These are phyloP conservation scores for Cephalopachus bancanus DNA, from an alignment of 2,797 vertebrate species.

Conservation along the genomic window DNA sequence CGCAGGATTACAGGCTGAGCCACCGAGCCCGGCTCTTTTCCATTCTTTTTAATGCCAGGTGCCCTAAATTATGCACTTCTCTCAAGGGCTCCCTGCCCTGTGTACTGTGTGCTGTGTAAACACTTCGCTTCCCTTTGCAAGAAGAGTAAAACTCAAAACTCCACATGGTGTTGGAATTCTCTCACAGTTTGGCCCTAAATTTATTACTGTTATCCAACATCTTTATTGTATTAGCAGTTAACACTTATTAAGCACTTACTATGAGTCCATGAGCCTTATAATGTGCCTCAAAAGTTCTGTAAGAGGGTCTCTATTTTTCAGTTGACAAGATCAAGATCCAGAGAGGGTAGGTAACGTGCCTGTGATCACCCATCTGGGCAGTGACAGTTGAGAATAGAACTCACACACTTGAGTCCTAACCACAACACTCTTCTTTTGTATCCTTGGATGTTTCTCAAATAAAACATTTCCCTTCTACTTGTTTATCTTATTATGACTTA, in stretches of 20 bases:
- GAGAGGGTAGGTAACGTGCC: not conserved
- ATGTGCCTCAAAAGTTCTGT: not conserved
- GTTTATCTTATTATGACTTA: not conserved
- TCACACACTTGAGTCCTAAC: not conserved
- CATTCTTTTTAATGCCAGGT: constrained; percentile 37
- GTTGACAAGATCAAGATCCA: not conserved
- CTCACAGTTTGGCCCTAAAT: constrained; percentile 19
- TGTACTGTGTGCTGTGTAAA: not conserved
- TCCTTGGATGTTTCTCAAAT: constrained; percentile 12
- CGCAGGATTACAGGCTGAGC: too few relatives aligned
- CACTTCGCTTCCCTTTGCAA: not conserved
- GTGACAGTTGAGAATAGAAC: not conserved
- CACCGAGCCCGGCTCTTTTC: too few relatives aligned
- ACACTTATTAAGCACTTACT: constrained; percentile 11
- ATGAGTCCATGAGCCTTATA: not conserved
- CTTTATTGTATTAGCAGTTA: not conserved
- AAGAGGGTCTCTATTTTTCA: not conserved
- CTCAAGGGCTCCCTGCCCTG: not conserved
- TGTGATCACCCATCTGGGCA: not conserved
- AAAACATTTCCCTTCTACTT: not conserved
- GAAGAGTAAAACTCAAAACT: constrained; percentile 25
- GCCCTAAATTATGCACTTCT: not conserved
- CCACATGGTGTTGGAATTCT: not conserved
- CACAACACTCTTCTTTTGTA: not conserved
- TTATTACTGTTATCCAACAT: not conserved